phyloP scores from a whole-genome alignment of 2,113 vertebrate genomes.

The Hystrix cristata region DNA sequence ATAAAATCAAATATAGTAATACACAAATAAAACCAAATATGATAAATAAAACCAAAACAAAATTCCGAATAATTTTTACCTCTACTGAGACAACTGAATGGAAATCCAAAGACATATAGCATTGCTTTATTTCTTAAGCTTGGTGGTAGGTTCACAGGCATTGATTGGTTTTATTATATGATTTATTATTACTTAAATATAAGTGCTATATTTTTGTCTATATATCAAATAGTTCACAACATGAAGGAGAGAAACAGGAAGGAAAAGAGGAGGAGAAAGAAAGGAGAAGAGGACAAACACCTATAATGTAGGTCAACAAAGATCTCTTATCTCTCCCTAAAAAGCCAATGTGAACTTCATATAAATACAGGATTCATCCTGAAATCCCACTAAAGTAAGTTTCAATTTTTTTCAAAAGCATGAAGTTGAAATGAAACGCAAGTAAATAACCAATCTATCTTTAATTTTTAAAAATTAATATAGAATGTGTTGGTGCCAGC shows the following conservation, averaged over 20 bases:
- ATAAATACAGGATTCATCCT: background rate
- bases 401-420: slow-evolving; percentile 32
- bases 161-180: slow-evolving; percentile 30
- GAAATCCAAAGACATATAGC: slow-evolving; percentile 45
- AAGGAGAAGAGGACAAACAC: background rate
- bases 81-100: background rate
- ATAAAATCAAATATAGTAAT: background rate
- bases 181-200: slow-evolving; percentile 1
- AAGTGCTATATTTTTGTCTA: slow-evolving; percentile 7
- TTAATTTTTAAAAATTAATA: slow-evolving; percentile 36
- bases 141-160: background rate
- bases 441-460: background rate
- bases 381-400: slow-evolving; percentile 36
- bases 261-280: background rate
- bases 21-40: background rate
- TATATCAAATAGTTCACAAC: background rate
- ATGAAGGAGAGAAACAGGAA: background rate
- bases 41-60: slow-evolving; percentile 50
- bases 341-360: background rate
- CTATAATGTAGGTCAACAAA: background rate
- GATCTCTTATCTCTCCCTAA: background rate
- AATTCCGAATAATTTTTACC: slow-evolving; percentile 45
- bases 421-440: slow-evolving; percentile 44
- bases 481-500: background rate
- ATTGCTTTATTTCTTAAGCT: slow-evolving; percentile 23